Conservation (phyloP, 2,797 vertebrate genomes). For the Thalassophryne amazonica region DNA sequence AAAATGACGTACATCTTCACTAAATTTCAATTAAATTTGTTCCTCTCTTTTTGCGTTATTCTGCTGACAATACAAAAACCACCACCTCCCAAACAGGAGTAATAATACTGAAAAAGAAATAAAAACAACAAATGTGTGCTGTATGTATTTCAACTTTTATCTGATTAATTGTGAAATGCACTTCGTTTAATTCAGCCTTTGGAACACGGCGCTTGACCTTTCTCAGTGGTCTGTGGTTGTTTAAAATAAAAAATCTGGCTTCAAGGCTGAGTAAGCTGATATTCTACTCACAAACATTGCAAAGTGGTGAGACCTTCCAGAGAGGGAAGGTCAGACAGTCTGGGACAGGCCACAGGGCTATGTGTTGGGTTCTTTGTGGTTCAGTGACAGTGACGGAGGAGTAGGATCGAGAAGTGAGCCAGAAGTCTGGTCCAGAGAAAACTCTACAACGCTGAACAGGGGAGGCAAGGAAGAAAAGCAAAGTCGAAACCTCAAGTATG, state of each 20-base stretch:
- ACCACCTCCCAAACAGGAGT: no score
- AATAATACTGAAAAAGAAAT: background rate
- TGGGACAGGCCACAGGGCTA: conserved; percentile 53
- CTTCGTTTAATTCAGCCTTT: conserved; percentile 43
- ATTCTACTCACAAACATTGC: conserved; percentile 57
- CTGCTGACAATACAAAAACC: background rate
- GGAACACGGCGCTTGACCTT: conserved; percentile 33
- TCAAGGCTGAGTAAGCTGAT: conserved; percentile 39
- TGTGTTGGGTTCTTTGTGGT: conserved; percentile 65
- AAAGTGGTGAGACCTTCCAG: conserved; percentile 49
- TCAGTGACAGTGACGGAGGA: conserved; percentile 76
- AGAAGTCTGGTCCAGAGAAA: conserved; percentile 69
- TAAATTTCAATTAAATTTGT: no score
- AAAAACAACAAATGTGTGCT: conserved; percentile 5
- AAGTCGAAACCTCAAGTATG: conserved; percentile 71
- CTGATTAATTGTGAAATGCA: conserved; percentile 51
- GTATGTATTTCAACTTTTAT: conserved; percentile 8
- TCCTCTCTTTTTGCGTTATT: no score
- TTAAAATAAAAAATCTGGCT: conserved; percentile 46
- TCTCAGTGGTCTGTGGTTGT: conserved; percentile 36
- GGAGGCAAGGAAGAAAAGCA: conserved; percentile 67
- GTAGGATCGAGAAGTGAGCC: conserved; percentile 55
- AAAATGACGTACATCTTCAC: no score
- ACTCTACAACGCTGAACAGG: conserved; percentile 58
- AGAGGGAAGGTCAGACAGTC: conserved; percentile 54